A percentile compares a stretch with the other conserved stretches of the same genome.
Conservation (phyloP, 2,888 invertebrate species). For the Nemotelus nigrinus region DNA sequence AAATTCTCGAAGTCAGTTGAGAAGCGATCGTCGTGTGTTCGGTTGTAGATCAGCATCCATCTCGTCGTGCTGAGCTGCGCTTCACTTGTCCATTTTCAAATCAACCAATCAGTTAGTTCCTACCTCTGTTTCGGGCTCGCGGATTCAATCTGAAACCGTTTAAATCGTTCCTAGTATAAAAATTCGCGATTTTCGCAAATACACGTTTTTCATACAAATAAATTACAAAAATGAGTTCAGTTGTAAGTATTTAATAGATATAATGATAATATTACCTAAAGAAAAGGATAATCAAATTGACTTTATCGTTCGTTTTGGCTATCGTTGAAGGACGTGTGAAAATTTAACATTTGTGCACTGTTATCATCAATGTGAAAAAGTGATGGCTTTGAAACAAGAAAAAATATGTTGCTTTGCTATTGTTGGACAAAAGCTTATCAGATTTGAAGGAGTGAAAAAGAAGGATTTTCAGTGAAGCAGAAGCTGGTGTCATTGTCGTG, state of each 20-base stretch:
- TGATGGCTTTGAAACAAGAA: too few species aligned
- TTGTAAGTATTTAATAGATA: slow-evolving; percentile 22
- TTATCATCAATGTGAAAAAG: too few species aligned
- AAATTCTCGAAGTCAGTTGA: slow-evolving; percentile 48
- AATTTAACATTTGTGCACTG: too few species aligned
- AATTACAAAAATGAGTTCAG: slow-evolving; percentile 34
- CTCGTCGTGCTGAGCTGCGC: slow-evolving; percentile 5
- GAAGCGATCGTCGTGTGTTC: slow-evolving; percentile 47
- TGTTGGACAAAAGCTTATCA: too few species aligned
- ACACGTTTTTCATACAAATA: background rate
- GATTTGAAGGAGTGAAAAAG: too few species aligned
- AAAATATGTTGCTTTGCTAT: too few species aligned
- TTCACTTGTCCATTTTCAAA: background rate
- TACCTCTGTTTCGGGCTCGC: slow-evolving; percentile 3
- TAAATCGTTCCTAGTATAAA: background rate
- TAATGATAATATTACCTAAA: too few species aligned
- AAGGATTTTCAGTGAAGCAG: too few species aligned
- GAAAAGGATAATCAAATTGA: too few species aligned
- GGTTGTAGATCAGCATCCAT: slow-evolving; percentile 29
- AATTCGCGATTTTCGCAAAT: background rate
- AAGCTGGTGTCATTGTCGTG: too few species aligned
- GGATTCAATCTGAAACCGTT: background rate
- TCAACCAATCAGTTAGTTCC: slow-evolving; percentile 7
- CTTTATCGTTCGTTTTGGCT: too few species aligned
- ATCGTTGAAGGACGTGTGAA: too few species aligned